Evolutionary conservation across 2,113 vertebrate species (phyloP), one percentile per base, ranked within the genome.

Genomic region (Colossoma macropomum): DNA sequence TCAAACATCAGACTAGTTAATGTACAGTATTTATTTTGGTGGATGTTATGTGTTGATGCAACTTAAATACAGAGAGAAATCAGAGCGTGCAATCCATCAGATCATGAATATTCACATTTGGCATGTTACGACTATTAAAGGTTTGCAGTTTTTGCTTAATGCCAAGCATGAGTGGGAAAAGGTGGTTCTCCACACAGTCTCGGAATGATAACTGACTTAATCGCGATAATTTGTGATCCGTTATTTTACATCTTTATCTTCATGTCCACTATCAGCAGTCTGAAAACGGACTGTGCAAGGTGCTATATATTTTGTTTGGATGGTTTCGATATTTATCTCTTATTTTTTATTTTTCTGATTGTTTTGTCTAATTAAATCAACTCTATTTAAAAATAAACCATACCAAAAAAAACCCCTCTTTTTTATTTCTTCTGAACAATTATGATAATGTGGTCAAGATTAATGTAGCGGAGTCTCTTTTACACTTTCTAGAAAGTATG

Each of bases 231-330:
- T 63, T 25, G 17, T 28, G 59, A 72, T 62, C 28, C 19, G 48
- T 85, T 81, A 81, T 86, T 77, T 88, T 82, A 82, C 70, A 63
- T 48, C 59, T 86, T 78, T 84, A 71, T 86, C 84, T 89, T 92
- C 60, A 79, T 85, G 86, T 84, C 81, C 83, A 89, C 87, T 90
- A 88, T 38, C 86, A 83, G 81, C 93, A 91, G 93, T 94, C 90
- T 1, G 16, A 75, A 83, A 27, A 62, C 80, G 59, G 85, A 90
- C 88, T 88, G 91, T 88, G 88, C 87, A 89, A 89, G 94, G 94
- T 95, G 94, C 94, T 95, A 94, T 74, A 88, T 90, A 92, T 91
- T 91, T 89, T 88, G 81, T 89, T 90, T 75, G 89, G 81, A 87
- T 78, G 75, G 65, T 91, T 89, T 89, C 78, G 19, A 84, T 82